phyloP scores from a whole-genome alignment of 2,797 vertebrate species.

The Falco concolor region DNA sequence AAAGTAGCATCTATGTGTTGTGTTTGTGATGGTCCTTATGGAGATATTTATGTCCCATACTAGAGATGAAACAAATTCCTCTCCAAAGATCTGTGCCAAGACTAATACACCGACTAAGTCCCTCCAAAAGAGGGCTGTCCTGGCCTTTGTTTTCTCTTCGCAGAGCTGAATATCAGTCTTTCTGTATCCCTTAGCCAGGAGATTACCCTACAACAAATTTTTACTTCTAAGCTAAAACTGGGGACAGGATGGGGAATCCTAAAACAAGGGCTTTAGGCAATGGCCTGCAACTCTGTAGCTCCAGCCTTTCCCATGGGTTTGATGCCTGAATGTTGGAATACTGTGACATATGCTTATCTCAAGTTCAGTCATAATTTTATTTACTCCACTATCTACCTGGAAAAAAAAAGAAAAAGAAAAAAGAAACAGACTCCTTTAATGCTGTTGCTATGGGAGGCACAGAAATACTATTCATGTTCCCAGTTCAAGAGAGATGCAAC shows the following conservation, averaged over 20 bases:
- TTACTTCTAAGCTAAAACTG: not conserved
- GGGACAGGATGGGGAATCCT: not conserved
- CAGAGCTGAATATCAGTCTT: not conserved
- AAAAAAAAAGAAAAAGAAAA: not conserved
- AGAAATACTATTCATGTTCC: not conserved
- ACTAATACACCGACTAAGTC: not conserved
- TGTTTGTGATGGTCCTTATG: not conserved
- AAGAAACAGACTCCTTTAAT: not conserved
- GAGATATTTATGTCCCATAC: not conserved
- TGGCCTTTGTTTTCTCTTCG: not conserved
- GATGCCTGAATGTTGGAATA: not conserved
- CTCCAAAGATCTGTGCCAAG: not conserved
- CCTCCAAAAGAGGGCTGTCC: constrained; percentile 46
- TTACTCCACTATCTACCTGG: not conserved
- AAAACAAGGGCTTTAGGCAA: not conserved
- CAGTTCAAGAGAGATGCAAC: not conserved
- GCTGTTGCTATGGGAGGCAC: not conserved
- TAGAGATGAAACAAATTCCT: not conserved
- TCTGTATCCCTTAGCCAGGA: not conserved
- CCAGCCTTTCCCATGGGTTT: not conserved
- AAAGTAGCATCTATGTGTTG: not conserved
- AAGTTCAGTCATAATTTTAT: not conserved
- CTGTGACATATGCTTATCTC: not conserved
- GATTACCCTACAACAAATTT: not conserved
- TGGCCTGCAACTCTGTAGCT: not conserved